Percentiles rank a stretch among this genome's conserved stretches.
Evolutionary conservation across 2,888 invertebrate genomes (phyloP).

Genomic region (Gibbula magus): DNA sequence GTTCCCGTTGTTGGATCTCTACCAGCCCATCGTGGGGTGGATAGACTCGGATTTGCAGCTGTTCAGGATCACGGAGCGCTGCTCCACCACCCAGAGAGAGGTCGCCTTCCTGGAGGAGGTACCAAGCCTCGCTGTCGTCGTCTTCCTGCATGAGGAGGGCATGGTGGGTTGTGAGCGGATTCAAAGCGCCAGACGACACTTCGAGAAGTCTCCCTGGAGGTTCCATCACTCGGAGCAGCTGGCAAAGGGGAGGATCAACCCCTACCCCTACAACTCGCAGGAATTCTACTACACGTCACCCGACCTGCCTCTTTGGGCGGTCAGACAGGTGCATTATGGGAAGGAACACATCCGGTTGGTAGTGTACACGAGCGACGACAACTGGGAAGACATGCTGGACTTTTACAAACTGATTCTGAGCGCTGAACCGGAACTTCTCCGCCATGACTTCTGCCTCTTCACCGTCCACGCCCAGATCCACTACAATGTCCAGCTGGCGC

Average conservation of each 20-base stretch:
- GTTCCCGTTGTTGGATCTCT: constrained; percentile 55
- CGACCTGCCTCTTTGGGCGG: constrained; percentile 68
- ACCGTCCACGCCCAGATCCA: constrained; percentile 57
- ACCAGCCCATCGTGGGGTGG: constrained; percentile 58
- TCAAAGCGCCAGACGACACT: constrained; percentile 52
- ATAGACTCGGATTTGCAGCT: constrained; percentile 62
- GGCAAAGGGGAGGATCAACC: constrained; percentile 53
- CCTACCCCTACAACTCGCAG: constrained; percentile 61
- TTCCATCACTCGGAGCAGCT: constrained; percentile 68
- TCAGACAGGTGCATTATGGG: constrained; percentile 68
- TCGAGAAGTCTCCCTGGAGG: constrained; percentile 63
- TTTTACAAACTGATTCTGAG: constrained; percentile 66
- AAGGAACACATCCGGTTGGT: constrained; percentile 66
- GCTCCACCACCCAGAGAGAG: constrained; percentile 12
- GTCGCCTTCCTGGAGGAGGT: neutral
- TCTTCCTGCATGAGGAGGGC: constrained; percentile 62
- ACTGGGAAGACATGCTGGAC: constrained; percentile 66
- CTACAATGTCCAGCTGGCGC: constrained; percentile 67
- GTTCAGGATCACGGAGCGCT: constrained; percentile 55
- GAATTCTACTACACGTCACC: constrained; percentile 65
- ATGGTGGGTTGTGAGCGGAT: constrained; percentile 55
- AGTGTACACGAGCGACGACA: constrained; percentile 59
- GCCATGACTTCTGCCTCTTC: constrained; percentile 67
- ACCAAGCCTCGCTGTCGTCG: constrained; percentile 59
- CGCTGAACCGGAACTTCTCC: constrained; percentile 57